Conservation (phyloP, 2,888 invertebrate species). For the Calameuta pallipes region DNA sequence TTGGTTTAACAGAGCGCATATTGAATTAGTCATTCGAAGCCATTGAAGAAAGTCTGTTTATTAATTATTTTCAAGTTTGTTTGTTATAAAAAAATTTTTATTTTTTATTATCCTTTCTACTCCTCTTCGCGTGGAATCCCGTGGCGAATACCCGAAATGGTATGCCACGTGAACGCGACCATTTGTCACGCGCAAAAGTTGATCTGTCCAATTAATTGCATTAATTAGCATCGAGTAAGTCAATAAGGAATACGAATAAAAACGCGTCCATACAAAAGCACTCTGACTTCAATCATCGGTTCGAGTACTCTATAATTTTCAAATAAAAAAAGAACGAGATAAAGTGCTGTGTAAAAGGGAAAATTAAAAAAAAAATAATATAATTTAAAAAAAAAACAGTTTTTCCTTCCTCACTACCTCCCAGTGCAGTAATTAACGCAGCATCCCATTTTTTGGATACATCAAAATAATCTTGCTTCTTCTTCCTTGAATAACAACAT, state of each 20-base stretch:
- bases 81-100: neutral
- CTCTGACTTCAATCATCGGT: neutral
- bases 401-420: too few relatives aligned
- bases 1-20: neutral
- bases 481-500: neutral
- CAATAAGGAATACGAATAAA: neutral
- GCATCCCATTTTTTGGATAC: neutral
- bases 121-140: neutral
- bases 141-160: neutral
- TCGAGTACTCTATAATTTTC: neutral
- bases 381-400: neutral
- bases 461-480: neutral
- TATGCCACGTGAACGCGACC: neutral
- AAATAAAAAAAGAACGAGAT: conserved; percentile 12
- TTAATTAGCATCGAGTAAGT: neutral
- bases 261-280: neutral
- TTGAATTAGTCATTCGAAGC: neutral
- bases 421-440: neutral
- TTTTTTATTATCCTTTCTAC: neutral
- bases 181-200: neutral
- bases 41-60: neutral
- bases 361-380: conserved; percentile 1
- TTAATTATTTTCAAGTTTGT: neutral
- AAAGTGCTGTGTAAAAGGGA: conserved; percentile 2
- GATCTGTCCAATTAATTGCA: neutral